Evolutionary conservation across 2,113 vertebrate genomes (phyloP), one percentile per base, ranked within the genome.

Genomic region (Nestor notabilis): DNA sequence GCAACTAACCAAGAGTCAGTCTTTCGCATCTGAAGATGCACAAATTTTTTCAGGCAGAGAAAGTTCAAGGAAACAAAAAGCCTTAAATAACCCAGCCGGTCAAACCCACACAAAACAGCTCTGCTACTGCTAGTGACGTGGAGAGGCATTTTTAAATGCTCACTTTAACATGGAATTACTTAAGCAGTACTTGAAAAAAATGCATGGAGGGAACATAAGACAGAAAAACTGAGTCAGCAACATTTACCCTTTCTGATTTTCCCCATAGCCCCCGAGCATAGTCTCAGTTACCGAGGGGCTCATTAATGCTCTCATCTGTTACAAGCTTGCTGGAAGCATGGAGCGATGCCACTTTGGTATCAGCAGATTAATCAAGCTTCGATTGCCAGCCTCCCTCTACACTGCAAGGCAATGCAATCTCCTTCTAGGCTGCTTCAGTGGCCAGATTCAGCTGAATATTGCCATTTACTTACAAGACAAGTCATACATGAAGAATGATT

Each of bases 201-300:
- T 5, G 70, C 0, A 0, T 14, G 64, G 25, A 68, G 12, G 10
- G 50, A 65, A 49, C 2, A 7, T 7, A 56, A 70, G 28, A 65
- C 75, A 17, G 10, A 86, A 64, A 83, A 92, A 93, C 49, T 1
- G 69, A 89, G 52, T 71, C 63, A 83, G 78, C 61, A 69, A 24
- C 2, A 1, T 69, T 94, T 56, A 89, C 70, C 63, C 28, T 74
- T 90, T 70, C 35, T 7, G 12, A 52, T 17, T 46, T 18, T 4
- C 33, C 6, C 7, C 14, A 12, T 0, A 1, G 14, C 4, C 46
- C 78, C 60, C 0, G 0, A 33, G 52, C 0, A 0, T 9, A 3
- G 1, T 55, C 52, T 90, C 12, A 0, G 35, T 91, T 78, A 71
- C 60, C 18, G 80, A 64, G 50, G n/a, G 50, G 14, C 49, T 88